Conservation (phyloP, 2,113 vertebrate genomes). For the Neogobius melanostomus region DNA sequence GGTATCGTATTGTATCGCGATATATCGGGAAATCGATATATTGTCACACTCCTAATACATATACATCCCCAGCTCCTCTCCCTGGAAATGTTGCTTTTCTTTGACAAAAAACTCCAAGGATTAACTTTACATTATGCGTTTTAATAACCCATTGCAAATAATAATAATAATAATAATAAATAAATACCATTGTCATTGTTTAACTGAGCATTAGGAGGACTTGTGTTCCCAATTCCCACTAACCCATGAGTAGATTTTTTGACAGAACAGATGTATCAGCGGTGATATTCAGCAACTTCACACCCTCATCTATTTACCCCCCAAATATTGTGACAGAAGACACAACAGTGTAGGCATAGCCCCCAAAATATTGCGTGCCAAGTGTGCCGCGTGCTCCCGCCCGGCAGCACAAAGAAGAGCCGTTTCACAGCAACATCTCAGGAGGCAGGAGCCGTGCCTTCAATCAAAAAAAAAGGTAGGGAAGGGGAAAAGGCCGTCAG, state of each 20-base stretch:
- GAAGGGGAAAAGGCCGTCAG: constrained; percentile 55
- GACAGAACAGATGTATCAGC: constrained; percentile 34
- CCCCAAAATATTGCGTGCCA: constrained; percentile 36
- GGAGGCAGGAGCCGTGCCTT: constrained; percentile 61
- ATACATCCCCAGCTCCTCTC: too few species aligned
- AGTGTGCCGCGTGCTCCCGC: constrained; percentile 20
- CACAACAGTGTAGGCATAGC: constrained; percentile 52
- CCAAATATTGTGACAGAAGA: constrained; percentile 79
- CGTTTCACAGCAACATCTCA: constrained; percentile 33
- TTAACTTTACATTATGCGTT: too few species aligned
- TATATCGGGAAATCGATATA: too few species aligned
- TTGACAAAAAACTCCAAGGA: too few species aligned
- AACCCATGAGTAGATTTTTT: constrained; percentile 47
- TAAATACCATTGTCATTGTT: too few species aligned
- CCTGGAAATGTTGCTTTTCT: too few species aligned
- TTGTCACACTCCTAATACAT: too few species aligned
- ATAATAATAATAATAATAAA: too few species aligned
- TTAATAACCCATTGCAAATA: too few species aligned
- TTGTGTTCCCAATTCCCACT: constrained; percentile 69
- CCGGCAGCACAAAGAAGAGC: constrained; percentile 51
- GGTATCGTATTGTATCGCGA: too few species aligned
- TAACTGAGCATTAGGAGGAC: constrained; percentile 17
- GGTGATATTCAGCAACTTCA: constrained; percentile 64
- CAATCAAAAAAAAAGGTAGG: constrained; percentile 48
- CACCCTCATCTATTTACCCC: constrained; percentile 74